These are phyloP conservation scores for Crotalus horridus DNA, from an alignment of 2,113 vertebrate species.

Conservation along the genomic window DNA sequence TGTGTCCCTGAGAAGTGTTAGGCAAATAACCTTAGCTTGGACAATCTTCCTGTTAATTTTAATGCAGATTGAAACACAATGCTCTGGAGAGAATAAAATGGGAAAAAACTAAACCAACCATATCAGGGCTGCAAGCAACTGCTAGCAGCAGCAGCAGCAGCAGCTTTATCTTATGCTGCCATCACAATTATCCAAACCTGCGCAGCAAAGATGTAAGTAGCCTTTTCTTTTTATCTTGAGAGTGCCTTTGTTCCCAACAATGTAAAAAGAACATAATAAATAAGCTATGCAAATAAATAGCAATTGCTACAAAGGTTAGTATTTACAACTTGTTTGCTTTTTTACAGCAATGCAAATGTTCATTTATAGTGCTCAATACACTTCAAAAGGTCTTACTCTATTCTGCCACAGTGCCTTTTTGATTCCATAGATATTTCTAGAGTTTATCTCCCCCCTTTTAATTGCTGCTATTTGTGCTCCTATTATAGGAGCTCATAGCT, in stretches of 20 bases:
- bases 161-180: not conserved
- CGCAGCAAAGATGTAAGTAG: slow-evolving; percentile 24
- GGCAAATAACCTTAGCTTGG: slow-evolving; percentile 62
- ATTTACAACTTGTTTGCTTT: slow-evolving; percentile 65
- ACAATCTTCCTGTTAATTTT: slow-evolving; percentile 59
- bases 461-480: slow-evolving; percentile 18
- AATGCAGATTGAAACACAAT: slow-evolving; percentile 57
- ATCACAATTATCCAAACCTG: not conserved
- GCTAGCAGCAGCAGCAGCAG: not conserved
- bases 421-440: not conserved
- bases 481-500: slow-evolving; percentile 4
- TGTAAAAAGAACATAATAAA: slow-evolving; percentile 69
- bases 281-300: slow-evolving; percentile 78
- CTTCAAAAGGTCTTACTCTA: slow-evolving; percentile 42
- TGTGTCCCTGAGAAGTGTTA: slow-evolving; percentile 77
- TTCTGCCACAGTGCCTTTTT: not conserved
- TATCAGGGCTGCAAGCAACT: not conserved
- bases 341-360: slow-evolving; percentile 50
- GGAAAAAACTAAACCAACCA: slow-evolving; percentile 23
- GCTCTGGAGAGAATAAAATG: slow-evolving; percentile 30
- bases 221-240: slow-evolving; percentile 54
- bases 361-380: slow-evolving; percentile 30
- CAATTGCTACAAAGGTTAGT: slow-evolving; percentile 68
- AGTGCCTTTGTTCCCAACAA: slow-evolving; percentile 61
- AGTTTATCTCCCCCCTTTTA: not conserved